Conservation (phyloP, 2,888 invertebrate genomes). For the Cylloceria caligata region DNA sequence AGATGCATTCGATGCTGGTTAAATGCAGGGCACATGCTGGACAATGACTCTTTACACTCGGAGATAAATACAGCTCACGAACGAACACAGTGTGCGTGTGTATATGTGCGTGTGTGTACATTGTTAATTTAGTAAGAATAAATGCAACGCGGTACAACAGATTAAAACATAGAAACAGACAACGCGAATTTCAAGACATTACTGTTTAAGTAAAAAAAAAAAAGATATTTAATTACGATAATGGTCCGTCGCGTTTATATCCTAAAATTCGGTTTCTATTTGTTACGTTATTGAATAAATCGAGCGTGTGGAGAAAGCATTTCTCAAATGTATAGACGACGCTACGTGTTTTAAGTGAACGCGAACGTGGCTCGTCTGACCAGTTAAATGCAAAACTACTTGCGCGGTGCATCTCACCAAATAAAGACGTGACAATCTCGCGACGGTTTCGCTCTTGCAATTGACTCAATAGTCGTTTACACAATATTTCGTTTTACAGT, state of each 20-base stretch:
- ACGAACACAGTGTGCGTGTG: constrained; percentile 22
- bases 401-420: constrained; percentile 24
- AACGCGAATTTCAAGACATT: neutral
- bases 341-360: neutral
- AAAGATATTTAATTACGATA: constrained; percentile 28
- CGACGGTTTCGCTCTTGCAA: neutral
- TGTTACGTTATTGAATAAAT: neutral
- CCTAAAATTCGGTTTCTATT: neutral
- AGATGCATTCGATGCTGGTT: constrained; percentile 79
- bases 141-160: neutral
- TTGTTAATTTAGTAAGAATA: neutral
- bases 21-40: constrained; percentile 82
- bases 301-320: neutral
- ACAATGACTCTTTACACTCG: constrained; percentile 78
- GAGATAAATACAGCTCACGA: constrained; percentile 80
- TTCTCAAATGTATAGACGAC: neutral
- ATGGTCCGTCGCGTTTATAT: neutral
- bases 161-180: neutral
- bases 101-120: too few species aligned
- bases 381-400: constrained; percentile 35
- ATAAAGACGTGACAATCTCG: neutral
- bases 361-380: constrained; percentile 31
- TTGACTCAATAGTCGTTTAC: neutral
- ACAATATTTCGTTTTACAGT: neutral
- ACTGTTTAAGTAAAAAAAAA: neutral